Percentiles rank a stretch among this genome's conserved stretches.
phyloP scores from a whole-genome alignment of 2,888 invertebrate genomes.

The Troides oblongomaculatus region DNA sequence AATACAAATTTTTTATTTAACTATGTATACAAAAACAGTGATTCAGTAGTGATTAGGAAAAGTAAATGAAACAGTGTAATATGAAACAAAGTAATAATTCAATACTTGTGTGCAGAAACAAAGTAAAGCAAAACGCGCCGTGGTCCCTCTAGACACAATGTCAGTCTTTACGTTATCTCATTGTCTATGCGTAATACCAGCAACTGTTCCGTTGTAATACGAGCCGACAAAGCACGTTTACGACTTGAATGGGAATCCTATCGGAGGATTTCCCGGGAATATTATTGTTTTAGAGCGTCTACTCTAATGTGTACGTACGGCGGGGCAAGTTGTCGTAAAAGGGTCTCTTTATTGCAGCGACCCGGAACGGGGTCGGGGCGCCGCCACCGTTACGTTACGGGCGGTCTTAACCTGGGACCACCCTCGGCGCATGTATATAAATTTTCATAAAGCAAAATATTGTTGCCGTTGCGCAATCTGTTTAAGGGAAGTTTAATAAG shows the following conservation, averaged over 20 bases:
- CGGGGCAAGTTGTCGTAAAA: conserved; percentile 58
- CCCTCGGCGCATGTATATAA: conserved; percentile 54
- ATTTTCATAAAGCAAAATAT: conserved; percentile 56
- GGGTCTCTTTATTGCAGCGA: conserved; percentile 60
- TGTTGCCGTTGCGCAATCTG: conserved; percentile 33
- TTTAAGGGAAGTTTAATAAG: conserved; percentile 18
- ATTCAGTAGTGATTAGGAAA: too few species aligned
- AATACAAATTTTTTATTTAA: neutral
- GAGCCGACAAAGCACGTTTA: conserved; percentile 43
- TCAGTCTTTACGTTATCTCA: neutral
- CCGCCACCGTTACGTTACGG: conserved; percentile 41
- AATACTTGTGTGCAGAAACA: neutral
- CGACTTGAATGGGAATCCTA: conserved; percentile 56
- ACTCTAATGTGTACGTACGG: conserved; percentile 45
- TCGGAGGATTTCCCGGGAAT: conserved; percentile 55
- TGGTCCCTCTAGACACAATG: neutral
- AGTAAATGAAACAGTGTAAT: too few species aligned
- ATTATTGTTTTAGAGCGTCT: conserved; percentile 47
- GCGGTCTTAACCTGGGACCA: conserved; percentile 62
- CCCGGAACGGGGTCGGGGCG: conserved; percentile 48
- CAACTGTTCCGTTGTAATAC: conserved; percentile 1
- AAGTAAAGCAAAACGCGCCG: conserved; percentile 1
- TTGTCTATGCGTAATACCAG: neutral
- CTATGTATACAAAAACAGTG: too few species aligned
- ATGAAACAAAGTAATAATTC: neutral